Evolutionary conservation across 2,113 vertebrate species (phyloP), one percentile per base, ranked within the genome.

Genomic region (Eleginops maclovinus): DNA sequence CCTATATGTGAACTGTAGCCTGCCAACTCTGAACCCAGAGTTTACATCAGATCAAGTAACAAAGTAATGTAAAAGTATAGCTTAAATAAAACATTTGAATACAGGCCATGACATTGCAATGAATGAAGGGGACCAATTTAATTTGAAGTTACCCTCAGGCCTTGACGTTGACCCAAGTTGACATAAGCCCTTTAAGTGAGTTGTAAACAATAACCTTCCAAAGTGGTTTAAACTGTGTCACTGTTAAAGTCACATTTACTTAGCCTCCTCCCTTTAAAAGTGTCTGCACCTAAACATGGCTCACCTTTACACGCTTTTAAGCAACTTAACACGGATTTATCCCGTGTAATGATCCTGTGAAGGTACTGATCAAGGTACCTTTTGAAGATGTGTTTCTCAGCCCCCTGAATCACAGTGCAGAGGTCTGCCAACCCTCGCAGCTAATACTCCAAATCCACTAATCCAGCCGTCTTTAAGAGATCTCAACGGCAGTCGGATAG

Each of bases 371-470:
- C 13, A 71, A 82, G 81, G 51, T 89, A 87, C 85, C 91, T 90
- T 93, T 93, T 92, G 88, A 91, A 94, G 91, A 93, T 83, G 85
- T 24, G 24, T 72, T 84, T 80, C 79, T 82, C 80, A 88, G 73
- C 80, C 84, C 47, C 77, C 85, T 90, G 78, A 92, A 89, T 91
- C 88, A 89, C 80, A 87, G 89, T 81, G 86, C 90, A 88, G 86
- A 92, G 91, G 90, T 92, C 92, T 94, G 93, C 93, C 93, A 93
- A 91, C 88, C 91, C 91, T 79, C 54, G 65, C 3, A 69, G 88
- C 87, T 94, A 94, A 95, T 93, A 65, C 91, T 89, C 77, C 85
- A 90, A 94, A 94, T 94, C 94, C 93, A 75, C 88, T 95, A 95
- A 95, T 94, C 94, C 94, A 62, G 84, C 75, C 89, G 88, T 89